phyloP scores from a whole-genome alignment of 2,797 vertebrate species.

The Phaenicophaeus curvirostris region DNA sequence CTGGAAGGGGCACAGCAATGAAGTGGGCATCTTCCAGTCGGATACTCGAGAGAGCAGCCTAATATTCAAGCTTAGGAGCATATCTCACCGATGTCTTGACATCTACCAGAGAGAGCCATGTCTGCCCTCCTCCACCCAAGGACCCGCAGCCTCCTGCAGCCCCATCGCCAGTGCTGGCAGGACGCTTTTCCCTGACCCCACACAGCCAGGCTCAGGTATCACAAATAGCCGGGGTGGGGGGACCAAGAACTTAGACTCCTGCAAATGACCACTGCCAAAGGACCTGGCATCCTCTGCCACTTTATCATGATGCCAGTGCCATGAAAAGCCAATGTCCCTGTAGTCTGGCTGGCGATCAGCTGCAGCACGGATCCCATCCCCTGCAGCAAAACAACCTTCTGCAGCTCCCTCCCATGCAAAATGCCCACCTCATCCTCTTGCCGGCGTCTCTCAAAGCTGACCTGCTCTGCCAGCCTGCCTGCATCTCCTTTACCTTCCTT shows the following conservation, averaged over 20 bases:
- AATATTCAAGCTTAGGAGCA: neutral
- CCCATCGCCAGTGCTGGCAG: fast-evolving
- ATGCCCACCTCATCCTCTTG: fast-evolving
- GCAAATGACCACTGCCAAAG: neutral
- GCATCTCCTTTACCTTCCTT: neutral
- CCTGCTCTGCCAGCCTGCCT: neutral
- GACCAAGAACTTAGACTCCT: neutral
- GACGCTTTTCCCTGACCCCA: neutral
- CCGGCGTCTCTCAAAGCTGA: neutral
- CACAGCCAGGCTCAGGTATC: neutral
- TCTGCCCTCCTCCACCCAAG: neutral
- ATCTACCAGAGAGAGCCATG: too few relatives aligned
- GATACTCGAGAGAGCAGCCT: neutral
- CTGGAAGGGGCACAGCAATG: neutral
- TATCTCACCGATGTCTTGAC: neutral
- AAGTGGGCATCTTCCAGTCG: neutral
- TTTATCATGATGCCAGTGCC: neutral
- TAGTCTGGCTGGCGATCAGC: neutral
- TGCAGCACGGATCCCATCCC: neutral
- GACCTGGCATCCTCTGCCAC: neutral
- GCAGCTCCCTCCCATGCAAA: neutral
- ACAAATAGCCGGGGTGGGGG: fast-evolving
- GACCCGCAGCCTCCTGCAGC: neutral
- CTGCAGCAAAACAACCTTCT: neutral
- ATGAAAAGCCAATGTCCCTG: fast-evolving